Conservation (phyloP, 2,888 invertebrate species). For the Parnassius orleans region DNA sequence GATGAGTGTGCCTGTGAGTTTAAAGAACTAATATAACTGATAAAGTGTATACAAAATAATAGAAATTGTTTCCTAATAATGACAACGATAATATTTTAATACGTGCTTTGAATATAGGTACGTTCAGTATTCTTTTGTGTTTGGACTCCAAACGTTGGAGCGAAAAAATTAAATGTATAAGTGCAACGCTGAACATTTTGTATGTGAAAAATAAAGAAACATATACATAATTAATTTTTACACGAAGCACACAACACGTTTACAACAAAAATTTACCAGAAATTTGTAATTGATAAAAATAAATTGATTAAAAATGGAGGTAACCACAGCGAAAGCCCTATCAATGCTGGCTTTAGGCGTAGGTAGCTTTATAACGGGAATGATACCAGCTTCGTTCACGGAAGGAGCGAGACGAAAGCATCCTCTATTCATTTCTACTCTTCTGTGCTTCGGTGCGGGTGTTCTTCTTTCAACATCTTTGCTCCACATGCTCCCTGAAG, state of each 20-base stretch:
- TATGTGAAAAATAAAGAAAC: not conserved
- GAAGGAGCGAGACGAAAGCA: constrained; percentile 78
- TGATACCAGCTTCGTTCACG: constrained; percentile 85
- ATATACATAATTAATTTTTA: too few relatives aligned
- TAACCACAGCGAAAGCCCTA: constrained; percentile 82
- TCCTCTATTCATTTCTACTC: constrained; percentile 83
- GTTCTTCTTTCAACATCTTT: constrained; percentile 88
- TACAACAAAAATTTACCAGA: not conserved
- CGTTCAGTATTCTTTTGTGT: not conserved
- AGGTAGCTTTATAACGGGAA: constrained; percentile 85
- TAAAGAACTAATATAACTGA: not conserved
- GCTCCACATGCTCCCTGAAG: constrained; percentile 91
- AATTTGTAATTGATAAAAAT: not conserved
- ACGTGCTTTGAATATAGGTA: constrained; percentile 13
- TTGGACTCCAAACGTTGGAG: not conserved
- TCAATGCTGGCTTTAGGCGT: constrained; percentile 84
- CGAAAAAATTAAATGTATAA: not conserved
- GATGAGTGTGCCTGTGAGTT: constrained; percentile 8
- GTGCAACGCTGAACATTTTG: not conserved
- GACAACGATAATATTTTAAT: not conserved
- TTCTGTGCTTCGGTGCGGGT: constrained; percentile 91
- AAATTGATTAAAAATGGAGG: constrained; percentile 61
- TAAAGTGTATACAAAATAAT: not conserved
- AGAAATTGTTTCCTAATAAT: constrained; percentile 15
- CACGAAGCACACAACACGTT: too few relatives aligned